Base-by-base conservation (phyloP, 2,888 invertebrate genomes). In the Papilio protenor region DNA sequence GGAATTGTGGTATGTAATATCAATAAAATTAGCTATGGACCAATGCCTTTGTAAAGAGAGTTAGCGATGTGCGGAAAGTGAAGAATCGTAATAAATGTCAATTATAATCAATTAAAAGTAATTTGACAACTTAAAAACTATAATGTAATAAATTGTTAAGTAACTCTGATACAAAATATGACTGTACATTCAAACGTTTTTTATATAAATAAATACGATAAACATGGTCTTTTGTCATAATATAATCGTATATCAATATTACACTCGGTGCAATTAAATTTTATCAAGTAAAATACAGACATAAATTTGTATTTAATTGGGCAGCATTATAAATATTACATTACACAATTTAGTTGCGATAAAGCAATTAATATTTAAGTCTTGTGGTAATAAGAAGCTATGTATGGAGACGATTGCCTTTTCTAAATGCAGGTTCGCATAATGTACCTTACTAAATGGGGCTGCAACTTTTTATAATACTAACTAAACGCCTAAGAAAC, bases 381-480 rank as follows among this genome's bases (percentile, higher is more conserved):
- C 18, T 6, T 18, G 3, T 74, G 64, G 27, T 59, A 73, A 77
- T 18, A 12, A 57, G 12, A 18, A n/a, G n/a, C 23, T 49, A 76
- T 76, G 27, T 71, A 33, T 71, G 21, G 49, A 27, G n/a, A n/a
- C 33, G 47, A 45, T 72, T 73, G 72, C 61, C 64, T 66, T 73
- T 47, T 27, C 66, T 66, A 40, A 49, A 64, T 73, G 11, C 73
- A 49, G n/a, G 18, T 12, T 66, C 52, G 73, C 66, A 66, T 73
- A 72, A 76, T 76, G 57, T 61, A 33, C 45, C 2, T 23, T n/a
- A 23, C 21, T 33, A 72, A 49, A 27, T 59, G 76, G 27, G 10
- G 1, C 47, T 52, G n/a, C 69, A 33, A 75, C 69, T 72, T 72
- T 72, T 76, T 66, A 4, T n/a, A 61, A 72, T 33, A 69, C 72